A percentile compares a stretch with the other conserved stretches of the same genome.
Conservation (phyloP, 2,888 invertebrate species). For the Tenthredo mesomela region DNA sequence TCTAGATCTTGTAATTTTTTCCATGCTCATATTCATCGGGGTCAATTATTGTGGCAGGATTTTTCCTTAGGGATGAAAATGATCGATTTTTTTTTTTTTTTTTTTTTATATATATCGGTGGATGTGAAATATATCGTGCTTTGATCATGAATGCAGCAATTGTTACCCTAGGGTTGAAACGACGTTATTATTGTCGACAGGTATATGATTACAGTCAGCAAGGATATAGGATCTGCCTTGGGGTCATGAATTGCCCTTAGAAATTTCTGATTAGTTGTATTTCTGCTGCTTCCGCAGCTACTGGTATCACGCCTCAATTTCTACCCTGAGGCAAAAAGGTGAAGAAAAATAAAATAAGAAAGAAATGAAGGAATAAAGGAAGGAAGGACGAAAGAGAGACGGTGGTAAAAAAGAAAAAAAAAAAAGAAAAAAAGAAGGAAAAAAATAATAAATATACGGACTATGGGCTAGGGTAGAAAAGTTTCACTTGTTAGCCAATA, state of each 20-base stretch:
- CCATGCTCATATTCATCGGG: neutral
- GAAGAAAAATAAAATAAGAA: neutral
- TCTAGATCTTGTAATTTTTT: neutral
- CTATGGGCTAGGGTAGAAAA: neutral
- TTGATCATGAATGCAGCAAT: neutral
- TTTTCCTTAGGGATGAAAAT: neutral
- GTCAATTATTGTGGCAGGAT: neutral
- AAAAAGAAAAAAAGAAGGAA: neutral
- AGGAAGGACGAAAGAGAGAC: neutral
- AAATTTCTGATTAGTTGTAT: slow-evolving; percentile 43
- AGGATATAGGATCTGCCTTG: slow-evolving; percentile 8
- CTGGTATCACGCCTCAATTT: slow-evolving; percentile 23
- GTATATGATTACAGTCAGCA: slow-evolving; percentile 23
- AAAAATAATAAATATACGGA: neutral
- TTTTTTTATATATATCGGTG: too few species aligned
- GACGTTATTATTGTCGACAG: neutral
- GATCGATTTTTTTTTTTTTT: neutral
- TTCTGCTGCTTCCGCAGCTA: neutral
- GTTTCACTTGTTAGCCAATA: neutral
- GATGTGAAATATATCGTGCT: neutral
- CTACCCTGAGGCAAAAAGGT: neutral
- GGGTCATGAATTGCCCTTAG: slow-evolving; percentile 1
- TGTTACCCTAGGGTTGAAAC: neutral
- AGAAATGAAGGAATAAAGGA: neutral
- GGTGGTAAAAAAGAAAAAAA: neutral